Evolutionary conservation across 2,888 invertebrate species (phyloP).

Genomic region (Acanthosepion esculentum): DNA sequence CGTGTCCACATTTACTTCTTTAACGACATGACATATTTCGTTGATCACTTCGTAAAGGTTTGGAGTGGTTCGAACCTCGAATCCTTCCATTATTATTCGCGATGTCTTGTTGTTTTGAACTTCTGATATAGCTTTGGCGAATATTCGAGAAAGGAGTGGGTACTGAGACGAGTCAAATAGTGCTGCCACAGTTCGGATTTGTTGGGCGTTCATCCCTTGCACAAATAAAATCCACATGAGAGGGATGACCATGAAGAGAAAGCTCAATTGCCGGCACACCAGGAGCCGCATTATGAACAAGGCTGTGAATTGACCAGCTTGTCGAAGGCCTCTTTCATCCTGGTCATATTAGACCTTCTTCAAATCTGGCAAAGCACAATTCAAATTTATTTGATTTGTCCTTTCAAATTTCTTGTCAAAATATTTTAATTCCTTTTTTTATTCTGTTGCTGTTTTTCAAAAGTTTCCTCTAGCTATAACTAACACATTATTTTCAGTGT

Average conservation of each 20-base stretch:
- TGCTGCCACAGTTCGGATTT: conserved; percentile 35
- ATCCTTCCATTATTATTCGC: conserved; percentile 12
- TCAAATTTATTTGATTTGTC: background rate
- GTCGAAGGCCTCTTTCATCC: conserved; percentile 35
- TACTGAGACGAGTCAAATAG: conserved; percentile 36
- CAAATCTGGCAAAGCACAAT: background rate
- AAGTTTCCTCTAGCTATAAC: background rate
- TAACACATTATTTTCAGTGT: background rate
- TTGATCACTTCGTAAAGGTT: conserved; percentile 42
- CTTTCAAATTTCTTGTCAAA: background rate
- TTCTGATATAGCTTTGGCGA: conserved; percentile 43
- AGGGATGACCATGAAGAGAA: conserved; percentile 44
- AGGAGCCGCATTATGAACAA: conserved; percentile 45
- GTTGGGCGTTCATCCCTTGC: conserved; percentile 36
- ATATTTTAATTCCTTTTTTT: background rate
- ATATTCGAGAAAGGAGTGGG: conserved; percentile 42
- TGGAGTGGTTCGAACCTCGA: background rate
- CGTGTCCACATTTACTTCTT: conserved; percentile 37
- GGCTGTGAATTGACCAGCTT: background rate
- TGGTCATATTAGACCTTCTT: conserved; percentile 37
- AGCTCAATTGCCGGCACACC: background rate
- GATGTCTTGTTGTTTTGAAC: conserved; percentile 39
- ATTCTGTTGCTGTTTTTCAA: background rate
- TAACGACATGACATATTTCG: conserved; percentile 36
- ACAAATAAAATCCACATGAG: conserved; percentile 41